Base-by-base conservation (phyloP, 1,140 invertebrate species). In the Drosophila punjabiensis region DNA sequence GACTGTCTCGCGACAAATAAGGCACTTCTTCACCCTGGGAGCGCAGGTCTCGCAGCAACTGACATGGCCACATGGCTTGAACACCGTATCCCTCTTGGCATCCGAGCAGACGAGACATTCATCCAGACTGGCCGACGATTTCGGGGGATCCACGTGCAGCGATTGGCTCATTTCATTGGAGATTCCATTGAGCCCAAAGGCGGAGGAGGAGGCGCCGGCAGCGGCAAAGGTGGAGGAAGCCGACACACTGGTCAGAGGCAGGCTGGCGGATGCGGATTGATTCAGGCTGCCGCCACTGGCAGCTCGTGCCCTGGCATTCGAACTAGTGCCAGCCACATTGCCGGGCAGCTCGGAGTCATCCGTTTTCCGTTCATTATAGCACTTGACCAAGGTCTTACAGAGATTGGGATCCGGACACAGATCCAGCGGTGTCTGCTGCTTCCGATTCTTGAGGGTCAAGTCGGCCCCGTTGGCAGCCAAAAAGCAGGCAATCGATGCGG, bases 41-140 rank as follows among this genome's bases (percentile, higher is more conserved):
- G 98, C 97, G 93, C 98, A 99, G 16, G 95, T 95, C 50, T 97
- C 96, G 93, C 98, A 99, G 82, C 98, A 98, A 70, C 97, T 96
- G 37, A 99, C 97, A 94, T 99, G 98, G 28, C 97, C 97, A 89
- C 98, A 99, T 1, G 98, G 98, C 71, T 93, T 93, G 68, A 93
- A 98, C 4, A 98, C 94, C 10, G 96, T 97, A 93, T 99, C 98
- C 7, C 98, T 94, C 92, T 98, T 98, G 62, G 96, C 95, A 93
- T 99, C 98, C 0, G 98, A 99, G 93, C 98, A 99, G 6, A 99
- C 97, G 88, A 99, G 96, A 93, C 98, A 99, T 93, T 99, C 98
- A 86, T 99, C 98, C 73, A 98, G 94, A 0, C 96, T 94, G 1
- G 94, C 93, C 5, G 56, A 30, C 2, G 75, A 32, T 7, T 79